These are phyloP conservation scores for Dromaius novaehollandiae DNA, from an alignment of 2,113 vertebrate species.

Conservation along the genomic window DNA sequence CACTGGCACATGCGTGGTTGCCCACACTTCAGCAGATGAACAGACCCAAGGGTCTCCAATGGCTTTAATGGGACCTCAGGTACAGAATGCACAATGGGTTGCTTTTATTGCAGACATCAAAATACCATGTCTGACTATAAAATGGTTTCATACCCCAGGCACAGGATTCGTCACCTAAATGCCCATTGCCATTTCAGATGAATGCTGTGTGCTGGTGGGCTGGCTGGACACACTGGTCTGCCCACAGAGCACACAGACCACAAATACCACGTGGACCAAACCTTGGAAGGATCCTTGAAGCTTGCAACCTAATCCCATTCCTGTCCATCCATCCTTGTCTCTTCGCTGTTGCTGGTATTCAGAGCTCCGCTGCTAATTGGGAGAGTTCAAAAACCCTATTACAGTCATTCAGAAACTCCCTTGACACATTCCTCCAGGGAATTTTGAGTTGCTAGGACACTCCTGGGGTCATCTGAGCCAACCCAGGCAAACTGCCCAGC, in stretches of 20 bases:
- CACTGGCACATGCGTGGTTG: neutral
- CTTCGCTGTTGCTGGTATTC: neutral
- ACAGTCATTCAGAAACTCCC: neutral
- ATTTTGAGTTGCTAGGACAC: neutral
- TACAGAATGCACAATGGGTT: neutral
- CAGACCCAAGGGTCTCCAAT: neutral
- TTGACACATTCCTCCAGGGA: neutral
- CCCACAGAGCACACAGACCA: neutral
- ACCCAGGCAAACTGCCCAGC: neutral
- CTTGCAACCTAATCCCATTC: neutral
- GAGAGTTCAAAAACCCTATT: neutral
- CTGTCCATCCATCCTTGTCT: rapidly evolving
- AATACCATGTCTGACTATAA: neutral
- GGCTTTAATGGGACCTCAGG: neutral
- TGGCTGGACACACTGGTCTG: neutral
- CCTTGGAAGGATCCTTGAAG: neutral
- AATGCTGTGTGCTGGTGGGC: too few relatives aligned
- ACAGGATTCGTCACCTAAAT: neutral
- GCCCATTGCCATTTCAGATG: neutral
- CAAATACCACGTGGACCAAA: neutral
- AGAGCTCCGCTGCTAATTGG: neutral
- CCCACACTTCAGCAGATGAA: neutral
- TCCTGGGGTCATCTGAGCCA: neutral
- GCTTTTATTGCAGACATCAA: neutral
- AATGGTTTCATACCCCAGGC: neutral